Conservation (phyloP, 2,888 invertebrate genomes). For the Drosophila sordidula region DNA sequence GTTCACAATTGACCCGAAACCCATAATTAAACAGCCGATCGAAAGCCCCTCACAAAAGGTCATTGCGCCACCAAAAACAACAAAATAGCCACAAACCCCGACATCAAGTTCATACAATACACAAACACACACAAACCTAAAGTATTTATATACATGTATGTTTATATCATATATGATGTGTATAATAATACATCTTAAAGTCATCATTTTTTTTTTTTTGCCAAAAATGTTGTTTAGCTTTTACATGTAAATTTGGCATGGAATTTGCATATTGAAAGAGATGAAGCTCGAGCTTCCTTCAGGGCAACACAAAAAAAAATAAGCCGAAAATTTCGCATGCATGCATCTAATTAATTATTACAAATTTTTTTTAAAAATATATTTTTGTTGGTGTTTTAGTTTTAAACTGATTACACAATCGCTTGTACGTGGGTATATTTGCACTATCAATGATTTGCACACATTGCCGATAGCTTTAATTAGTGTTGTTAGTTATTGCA, state of each 20-base stretch:
- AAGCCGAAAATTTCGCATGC: constrained; percentile 24
- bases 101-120: constrained; percentile 31
- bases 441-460: constrained; percentile 50
- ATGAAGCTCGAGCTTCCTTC: constrained; percentile 14
- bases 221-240: constrained; percentile 19
- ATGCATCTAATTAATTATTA: constrained; percentile 27
- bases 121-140: constrained; percentile 7
- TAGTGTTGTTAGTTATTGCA: constrained; percentile 60
- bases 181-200: constrained; percentile 27
- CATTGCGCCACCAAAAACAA: constrained; percentile 63
- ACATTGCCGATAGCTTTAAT: constrained; percentile 41
- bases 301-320: constrained; percentile 14
- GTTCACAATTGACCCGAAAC: constrained; percentile 29
- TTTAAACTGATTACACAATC: constrained; percentile 42
- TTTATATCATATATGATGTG: constrained; percentile 23
- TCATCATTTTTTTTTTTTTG: constrained; percentile 25
- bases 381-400: background rate
- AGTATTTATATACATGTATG: background rate
- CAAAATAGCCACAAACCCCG: background rate
- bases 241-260: constrained; percentile 32
- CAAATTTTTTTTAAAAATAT: constrained; percentile 15
- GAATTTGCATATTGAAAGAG: constrained; percentile 48
- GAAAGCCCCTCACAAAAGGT: constrained; percentile 36
- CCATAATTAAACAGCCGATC: constrained; percentile 48
- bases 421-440: constrained; percentile 4